A percentile compares a stretch with the other conserved stretches of the same genome.
These are phyloP conservation scores for Drosophila meridiana DNA, from an alignment of 2,888 invertebrate species.

Conservation along the genomic window DNA sequence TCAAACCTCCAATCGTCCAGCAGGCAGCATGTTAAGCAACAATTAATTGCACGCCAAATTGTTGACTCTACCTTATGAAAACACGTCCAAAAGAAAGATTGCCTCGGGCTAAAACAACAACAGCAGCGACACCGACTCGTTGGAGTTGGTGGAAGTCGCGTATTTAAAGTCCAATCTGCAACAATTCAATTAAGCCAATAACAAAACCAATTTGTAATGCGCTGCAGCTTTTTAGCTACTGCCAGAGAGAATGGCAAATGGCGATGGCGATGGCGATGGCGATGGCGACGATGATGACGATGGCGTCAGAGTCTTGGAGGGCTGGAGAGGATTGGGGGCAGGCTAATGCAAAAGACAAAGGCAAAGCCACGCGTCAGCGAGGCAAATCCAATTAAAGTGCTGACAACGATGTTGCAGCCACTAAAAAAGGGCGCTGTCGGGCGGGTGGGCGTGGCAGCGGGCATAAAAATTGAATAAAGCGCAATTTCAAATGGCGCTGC, in stretches of 20 bases:
- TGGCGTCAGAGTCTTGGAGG: constrained; percentile 33
- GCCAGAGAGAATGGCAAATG: constrained; percentile 34
- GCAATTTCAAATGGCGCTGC: constrained; percentile 65
- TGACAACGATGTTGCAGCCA: constrained; percentile 66
- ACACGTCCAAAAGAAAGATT: constrained; percentile 36
- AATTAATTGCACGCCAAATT: constrained; percentile 67
- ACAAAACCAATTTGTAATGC: constrained; percentile 77
- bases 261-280: constrained; percentile 12
- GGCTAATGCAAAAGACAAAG: constrained; percentile 58
- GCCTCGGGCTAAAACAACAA: constrained; percentile 24
- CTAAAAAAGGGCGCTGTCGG: constrained; percentile 55
- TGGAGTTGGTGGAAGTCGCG: constrained; percentile 14
- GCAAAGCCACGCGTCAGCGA: constrained; percentile 51
- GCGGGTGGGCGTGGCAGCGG: constrained; percentile 19
- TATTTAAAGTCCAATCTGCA: constrained; percentile 75
- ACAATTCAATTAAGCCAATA: constrained; percentile 79
- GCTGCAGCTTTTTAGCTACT: constrained; percentile 70
- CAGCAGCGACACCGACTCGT: constrained; percentile 6
- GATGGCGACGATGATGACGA: constrained; percentile 31
- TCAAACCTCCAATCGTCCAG: constrained; percentile 11
- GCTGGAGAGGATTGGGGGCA: constrained; percentile 23
- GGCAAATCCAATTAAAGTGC: constrained; percentile 76
- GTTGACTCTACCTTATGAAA: constrained; percentile 59
- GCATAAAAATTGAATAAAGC: constrained; percentile 76
- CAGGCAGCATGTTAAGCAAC: constrained; percentile 29